phyloP scores from a whole-genome alignment of 2,113 vertebrate species.

The Gobio gobio region DNA sequence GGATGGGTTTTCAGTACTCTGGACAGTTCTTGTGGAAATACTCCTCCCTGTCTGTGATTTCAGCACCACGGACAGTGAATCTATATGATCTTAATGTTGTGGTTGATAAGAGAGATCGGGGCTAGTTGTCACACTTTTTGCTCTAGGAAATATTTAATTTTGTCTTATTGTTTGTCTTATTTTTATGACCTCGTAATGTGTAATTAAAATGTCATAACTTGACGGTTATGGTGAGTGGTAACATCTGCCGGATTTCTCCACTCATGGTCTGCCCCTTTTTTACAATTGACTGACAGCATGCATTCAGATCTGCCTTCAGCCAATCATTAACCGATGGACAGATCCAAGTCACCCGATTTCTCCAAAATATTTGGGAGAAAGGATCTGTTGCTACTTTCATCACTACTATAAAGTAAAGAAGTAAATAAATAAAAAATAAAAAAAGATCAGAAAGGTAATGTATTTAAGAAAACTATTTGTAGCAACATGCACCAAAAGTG shows the following conservation, averaged over 20 bases:
- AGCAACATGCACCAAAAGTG: too few species aligned
- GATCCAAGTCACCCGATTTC: background rate
- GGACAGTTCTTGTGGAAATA: background rate
- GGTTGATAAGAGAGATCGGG: background rate
- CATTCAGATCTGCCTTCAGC: background rate
- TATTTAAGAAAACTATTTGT: too few species aligned
- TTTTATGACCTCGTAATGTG: too few species aligned
- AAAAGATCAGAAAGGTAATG: too few species aligned
- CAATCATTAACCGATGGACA: background rate
- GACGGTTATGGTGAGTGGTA: background rate
- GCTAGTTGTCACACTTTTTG: background rate
- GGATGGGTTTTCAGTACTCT: constrained; percentile 18
- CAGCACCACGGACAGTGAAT: constrained; percentile 25
- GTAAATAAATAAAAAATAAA: too few species aligned
- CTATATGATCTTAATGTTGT: background rate
- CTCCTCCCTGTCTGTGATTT: background rate
- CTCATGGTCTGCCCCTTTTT: background rate
- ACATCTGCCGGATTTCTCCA: background rate
- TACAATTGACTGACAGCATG: background rate
- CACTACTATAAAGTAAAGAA: too few species aligned
- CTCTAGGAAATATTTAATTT: background rate
- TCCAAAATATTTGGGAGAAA: background rate
- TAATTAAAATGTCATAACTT: too few species aligned
- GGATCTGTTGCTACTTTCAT: background rate
- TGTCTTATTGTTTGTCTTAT: background rate